Percentiles rank a stretch among this genome's conserved stretches.
Conservation (phyloP, 2,113 vertebrate species). For the Pleuronectes platessa region DNA sequence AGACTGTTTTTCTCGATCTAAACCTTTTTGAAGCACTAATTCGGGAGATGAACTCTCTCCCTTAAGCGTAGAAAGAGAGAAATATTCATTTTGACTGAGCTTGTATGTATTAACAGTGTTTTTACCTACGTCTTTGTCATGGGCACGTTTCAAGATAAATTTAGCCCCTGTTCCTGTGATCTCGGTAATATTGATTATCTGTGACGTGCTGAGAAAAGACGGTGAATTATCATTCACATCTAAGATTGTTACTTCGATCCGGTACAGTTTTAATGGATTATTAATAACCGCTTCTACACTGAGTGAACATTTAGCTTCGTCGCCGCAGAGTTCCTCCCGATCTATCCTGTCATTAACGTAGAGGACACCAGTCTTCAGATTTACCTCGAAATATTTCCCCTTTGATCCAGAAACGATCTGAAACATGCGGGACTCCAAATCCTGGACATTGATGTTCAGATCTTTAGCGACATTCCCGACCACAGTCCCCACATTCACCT, state of each 20-base stretch:
- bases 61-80: constrained; percentile 68
- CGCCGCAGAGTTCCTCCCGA: constrained; percentile 61
- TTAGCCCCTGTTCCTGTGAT: constrained; percentile 37
- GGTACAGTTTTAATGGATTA: constrained; percentile 67
- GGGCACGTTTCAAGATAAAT: too few species aligned
- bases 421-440: constrained; percentile 71
- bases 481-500: constrained; percentile 68
- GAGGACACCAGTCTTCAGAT: constrained; percentile 71
- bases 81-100: constrained; percentile 72
- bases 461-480: constrained; percentile 77
- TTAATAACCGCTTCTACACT: constrained; percentile 69
- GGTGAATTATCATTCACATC: constrained; percentile 73
- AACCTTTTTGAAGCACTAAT: constrained; percentile 82
- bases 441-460: constrained; percentile 59
- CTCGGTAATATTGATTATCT: constrained; percentile 33
- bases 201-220: constrained; percentile 11
- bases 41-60: constrained; percentile 64
- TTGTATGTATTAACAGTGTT: constrained; percentile 73
- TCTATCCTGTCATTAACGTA: constrained; percentile 71
- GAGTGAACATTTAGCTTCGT: constrained; percentile 46
- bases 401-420: constrained; percentile 67
- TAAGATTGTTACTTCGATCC: constrained; percentile 64
- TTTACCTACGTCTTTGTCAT: constrained; percentile 47
- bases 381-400: constrained; percentile 73
- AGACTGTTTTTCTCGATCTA: constrained; percentile 87